Evolutionary conservation across 2,113 vertebrate species (phyloP), one percentile per base, ranked within the genome.

Genomic region (Rostratula benghalensis): DNA sequence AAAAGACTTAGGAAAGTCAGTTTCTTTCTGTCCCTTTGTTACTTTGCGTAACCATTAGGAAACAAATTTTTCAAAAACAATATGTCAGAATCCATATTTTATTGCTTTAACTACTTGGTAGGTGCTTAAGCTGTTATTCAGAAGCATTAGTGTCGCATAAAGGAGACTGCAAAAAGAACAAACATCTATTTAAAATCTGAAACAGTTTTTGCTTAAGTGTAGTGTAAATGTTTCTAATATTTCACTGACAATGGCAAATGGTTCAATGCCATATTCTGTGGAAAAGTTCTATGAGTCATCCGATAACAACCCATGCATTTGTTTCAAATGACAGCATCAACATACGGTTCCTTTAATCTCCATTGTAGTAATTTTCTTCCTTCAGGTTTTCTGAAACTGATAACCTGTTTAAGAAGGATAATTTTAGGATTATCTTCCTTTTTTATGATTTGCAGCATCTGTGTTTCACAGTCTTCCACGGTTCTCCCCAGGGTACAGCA

Each of bases 331-430:
- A 67, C 54, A 91, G 17, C 33, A 74, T 56, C 70, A 91, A 82
- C 33, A 46, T 16, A 70, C 6, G 37, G 6, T 65, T 89, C 33
- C 46, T 93, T 94, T 92, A 46, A 89, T 87, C 76, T 92, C 17
- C 57, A 64, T 20, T 73, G 48, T 21, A 82, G 7, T 53, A 9
- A 75, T 30, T n/a, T 82, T 82, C 39, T 77, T 77, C 43, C 22
- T 79, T 73, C 60, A 88, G 45, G 41, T 87, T 90, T 94, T 91
- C 61, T 90, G 54, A 90, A 94, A 57, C 5, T 9, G 22, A 74
- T 68, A 87, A 92, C 6, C 15, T 71, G 22, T 74, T 90, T 83
- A 81, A 79, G 74, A 77, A 89, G 50, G 30, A 10, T 0, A 75
- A 6, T 65, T 84, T 82, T 65, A 82, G 30, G 25, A 76, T 74